These are phyloP conservation scores for Basileuterus tristriatus DNA, from an alignment of 2,797 vertebrate species.

Conservation along the genomic window DNA sequence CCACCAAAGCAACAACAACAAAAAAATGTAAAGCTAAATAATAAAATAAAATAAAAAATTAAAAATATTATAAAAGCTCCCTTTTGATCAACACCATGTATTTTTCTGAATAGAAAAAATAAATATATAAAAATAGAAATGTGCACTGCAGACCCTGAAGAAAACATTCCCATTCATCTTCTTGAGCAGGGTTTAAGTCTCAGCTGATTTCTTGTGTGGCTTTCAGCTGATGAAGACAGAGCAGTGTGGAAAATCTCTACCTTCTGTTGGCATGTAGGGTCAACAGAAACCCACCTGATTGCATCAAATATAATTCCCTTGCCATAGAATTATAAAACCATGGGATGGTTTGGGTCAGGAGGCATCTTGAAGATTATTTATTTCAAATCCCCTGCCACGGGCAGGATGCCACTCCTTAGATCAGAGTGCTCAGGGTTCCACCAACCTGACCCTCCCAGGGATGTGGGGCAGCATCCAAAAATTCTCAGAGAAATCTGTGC, in stretches of 20 bases:
- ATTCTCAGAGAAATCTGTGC: not conserved
- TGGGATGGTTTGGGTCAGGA: not conserved
- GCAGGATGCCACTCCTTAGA: not conserved
- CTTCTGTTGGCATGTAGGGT: not conserved
- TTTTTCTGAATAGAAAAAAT: not conserved
- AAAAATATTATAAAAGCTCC: rapidly evolving
- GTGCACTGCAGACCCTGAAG: not conserved
- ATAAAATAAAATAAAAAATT: not conserved
- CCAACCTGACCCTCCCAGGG: not conserved
- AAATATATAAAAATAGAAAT: not conserved
- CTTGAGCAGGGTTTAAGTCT: not conserved
- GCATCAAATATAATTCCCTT: not conserved
- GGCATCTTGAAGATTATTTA: too few relatives aligned
- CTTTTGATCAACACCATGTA: not conserved
- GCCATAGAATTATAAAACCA: not conserved
- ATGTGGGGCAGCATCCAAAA: rapidly evolving
- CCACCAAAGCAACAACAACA: not conserved
- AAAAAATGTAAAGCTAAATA: rapidly evolving
- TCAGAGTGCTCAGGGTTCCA: not conserved
- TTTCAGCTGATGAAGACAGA: not conserved
- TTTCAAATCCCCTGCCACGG: not conserved
- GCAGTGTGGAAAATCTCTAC: not conserved
- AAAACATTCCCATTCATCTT: not conserved
- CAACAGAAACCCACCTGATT: not conserved
- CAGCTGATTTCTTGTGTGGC: not conserved